Evolutionary conservation across 2,797 vertebrate genomes (phyloP).

Genomic region (Hypotaenidia okinawae): DNA sequence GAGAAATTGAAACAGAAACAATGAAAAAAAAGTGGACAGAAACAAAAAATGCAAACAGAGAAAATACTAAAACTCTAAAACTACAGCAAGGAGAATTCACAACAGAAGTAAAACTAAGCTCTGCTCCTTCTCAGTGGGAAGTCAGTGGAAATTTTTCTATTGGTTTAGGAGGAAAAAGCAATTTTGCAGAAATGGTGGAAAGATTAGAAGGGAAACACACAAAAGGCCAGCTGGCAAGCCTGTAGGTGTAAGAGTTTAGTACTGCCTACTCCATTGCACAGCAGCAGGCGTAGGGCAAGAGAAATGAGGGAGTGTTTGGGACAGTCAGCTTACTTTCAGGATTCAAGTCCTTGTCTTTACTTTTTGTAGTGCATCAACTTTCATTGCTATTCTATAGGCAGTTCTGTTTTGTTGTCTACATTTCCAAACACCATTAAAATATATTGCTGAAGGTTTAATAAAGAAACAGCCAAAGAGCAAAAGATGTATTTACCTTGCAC

Average conservation of each 20-base stretch:
- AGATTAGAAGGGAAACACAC: not conserved
- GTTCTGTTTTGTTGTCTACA: not conserved
- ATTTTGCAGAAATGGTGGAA: not conserved
- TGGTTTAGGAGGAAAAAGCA: not conserved
- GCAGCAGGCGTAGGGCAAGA: not conserved
- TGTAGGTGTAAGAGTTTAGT: not conserved
- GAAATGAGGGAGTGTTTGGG: not conserved
- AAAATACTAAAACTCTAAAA: not conserved
- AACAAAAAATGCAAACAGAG: not conserved
- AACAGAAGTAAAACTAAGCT: not conserved
- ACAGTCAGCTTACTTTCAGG: not conserved
- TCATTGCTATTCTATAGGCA: not conserved
- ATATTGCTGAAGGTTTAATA: not conserved
- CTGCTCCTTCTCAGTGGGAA: not conserved
- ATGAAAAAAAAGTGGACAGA: not conserved
- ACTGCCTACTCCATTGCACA: not conserved
- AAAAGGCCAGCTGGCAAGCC: not conserved
- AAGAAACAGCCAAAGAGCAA: not conserved
- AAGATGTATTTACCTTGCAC: conserved; percentile 87
- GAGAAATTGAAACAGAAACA: not conserved
- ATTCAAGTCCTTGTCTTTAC: not conserved
- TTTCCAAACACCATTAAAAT: not conserved
- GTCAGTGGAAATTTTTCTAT: not conserved
- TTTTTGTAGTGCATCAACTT: not conserved
- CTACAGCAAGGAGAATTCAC: not conserved